Base-by-base conservation (phyloP, 2,113 vertebrate species). In the Neomonachus schauinslandi region DNA sequence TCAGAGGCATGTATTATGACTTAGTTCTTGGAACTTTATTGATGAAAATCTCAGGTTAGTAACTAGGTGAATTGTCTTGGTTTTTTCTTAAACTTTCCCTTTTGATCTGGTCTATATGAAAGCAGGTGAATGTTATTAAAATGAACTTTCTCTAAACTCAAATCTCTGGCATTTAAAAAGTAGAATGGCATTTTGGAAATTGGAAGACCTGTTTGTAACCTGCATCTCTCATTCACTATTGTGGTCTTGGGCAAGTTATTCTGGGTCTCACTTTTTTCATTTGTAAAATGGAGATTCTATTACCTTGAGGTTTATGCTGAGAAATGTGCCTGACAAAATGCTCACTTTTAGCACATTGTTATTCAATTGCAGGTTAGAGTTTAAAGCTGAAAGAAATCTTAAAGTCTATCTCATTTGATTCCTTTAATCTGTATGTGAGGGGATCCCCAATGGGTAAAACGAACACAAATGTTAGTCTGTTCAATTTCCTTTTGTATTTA, bases 121-220 rank as follows among this genome's bases (percentile, higher is more conserved):
- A 15, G 21, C 42, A 46, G 36, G 42, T 22, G 53, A 76, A 74
- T 69, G 28, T 69, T 97, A 92, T 14, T 74, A 67, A 94, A 91
- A 80, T 49, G 16, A 76, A 74, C 39, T 59, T 90, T 87, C 59
- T 92, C 15, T 85, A 33, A 28, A 53, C 10, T 79, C 57, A 13
- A 28, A 15, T 82, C 76, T 95, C 46, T 95, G 85, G 53, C 26
- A 36, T 87, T 87, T 79, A n/a, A 26, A 67, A 95, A 90, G 31
- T 33, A 79, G 31, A 53, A 61, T 53, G 31, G 26, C 19, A 39
- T 82, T 86, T 90, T 36, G 63, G 61, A 90, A 89, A 95, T 55
- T 13, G 36, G 81, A 95, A 65, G 86, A 33, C 7, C 14, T 77
- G 19, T 63, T 53, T 88, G n/a, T 46, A 82, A 71, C 82, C 26